Conservation (phyloP, 2,888 invertebrate genomes). For the Acanthosepion esculentum region DNA sequence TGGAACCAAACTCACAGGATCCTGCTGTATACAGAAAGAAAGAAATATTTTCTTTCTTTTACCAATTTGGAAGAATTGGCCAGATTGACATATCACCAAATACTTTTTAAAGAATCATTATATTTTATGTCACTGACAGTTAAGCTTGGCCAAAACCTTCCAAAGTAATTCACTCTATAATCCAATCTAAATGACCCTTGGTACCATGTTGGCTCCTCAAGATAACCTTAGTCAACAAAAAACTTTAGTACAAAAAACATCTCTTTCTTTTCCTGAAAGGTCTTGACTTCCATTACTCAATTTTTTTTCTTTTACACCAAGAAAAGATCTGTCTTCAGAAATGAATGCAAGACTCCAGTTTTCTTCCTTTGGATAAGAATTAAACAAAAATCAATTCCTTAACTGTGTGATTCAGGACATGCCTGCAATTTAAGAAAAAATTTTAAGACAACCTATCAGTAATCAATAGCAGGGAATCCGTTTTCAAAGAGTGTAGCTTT, state of each 20-base stretch:
- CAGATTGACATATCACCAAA: too few relatives aligned
- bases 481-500: too few relatives aligned
- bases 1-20: too few relatives aligned
- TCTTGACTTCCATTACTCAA: neutral
- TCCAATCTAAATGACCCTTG: too few relatives aligned
- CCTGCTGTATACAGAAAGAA: too few relatives aligned
- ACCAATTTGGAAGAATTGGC: too few relatives aligned
- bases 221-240: too few relatives aligned
- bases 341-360: neutral
- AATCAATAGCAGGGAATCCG: too few relatives aligned
- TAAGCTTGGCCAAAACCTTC: neutral
- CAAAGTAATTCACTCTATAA: neutral
- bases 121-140: neutral
- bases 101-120: too few relatives aligned
- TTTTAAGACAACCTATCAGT: too few relatives aligned
- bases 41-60: too few relatives aligned
- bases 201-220: neutral
- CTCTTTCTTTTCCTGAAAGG: neutral
- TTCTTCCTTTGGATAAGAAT: neutral
- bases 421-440: too few relatives aligned
- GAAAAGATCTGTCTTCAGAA: neutral
- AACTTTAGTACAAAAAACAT: neutral
- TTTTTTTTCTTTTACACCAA: neutral
- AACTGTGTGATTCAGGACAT: neutral
- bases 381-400: neutral